Evolutionary conservation across 2,797 vertebrate species (phyloP), one percentile per base, ranked within the genome.

Genomic region (Tenualosa thibaudeaui): DNA sequence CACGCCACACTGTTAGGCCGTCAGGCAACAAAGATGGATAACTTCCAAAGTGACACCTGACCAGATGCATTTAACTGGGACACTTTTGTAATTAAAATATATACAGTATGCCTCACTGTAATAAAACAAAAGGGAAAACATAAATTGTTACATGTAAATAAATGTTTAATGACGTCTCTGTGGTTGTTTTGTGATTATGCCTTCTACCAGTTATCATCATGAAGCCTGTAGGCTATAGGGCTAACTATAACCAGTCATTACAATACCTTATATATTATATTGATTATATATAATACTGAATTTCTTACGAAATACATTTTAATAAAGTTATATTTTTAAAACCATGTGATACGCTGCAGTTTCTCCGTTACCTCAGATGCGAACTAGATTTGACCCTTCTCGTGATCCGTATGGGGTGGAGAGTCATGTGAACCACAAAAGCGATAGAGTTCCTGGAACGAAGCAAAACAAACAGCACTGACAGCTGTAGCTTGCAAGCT

Each of bases 371-470:
- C 15, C 37, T 22, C 19, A 24, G 7, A 24, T 60, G 24, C 22
- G 56, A 24, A 62, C 58, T 43, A 78, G 19, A 37, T 87, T 68
- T 87, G 87, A 83, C 86, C 84, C 81, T 24, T 81, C 37, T 81
- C 84, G 37, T 50, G 22, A 60, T 60, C 94, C 94, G 90, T 96
- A 90, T 89, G 90, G 90, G 92, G 54, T 90, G 91, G 92, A 87
- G 54, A 13, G 43, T 90, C 94, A 95, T 88, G 90, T 95, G 93
- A 89, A 15, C 3, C 10, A 2, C 0, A 50, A 54, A 89, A 91
- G 87, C 22, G 88, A 88, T 88, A 87, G 85, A 91, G 89, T 93
- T 94, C 92, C 90, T 90, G 91, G 89, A 94, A 92, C n/a, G 92
- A 89, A 86, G 85, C 87, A 90, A 95, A 95, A 95, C 89, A 94